Conservation (phyloP, 2,888 invertebrate species). For the Hermaeophaga mercurialis region DNA sequence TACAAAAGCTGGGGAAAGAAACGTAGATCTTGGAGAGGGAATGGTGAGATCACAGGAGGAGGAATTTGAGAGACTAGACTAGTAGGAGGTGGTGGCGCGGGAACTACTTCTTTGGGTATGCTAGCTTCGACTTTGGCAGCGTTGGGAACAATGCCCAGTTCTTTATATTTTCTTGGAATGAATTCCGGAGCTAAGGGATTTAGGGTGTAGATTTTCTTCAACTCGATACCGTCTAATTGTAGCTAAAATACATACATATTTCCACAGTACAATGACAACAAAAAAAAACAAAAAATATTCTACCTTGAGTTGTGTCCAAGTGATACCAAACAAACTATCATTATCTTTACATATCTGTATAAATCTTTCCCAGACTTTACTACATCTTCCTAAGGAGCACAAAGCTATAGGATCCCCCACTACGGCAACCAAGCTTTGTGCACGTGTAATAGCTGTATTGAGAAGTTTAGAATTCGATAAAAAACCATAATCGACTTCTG, state of each 20-base stretch:
- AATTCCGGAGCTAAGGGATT: slow-evolving; percentile 84
- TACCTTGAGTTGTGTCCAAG: slow-evolving; percentile 67
- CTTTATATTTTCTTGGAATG: slow-evolving; percentile 65
- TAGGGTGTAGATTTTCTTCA: slow-evolving; percentile 76
- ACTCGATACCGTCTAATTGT: slow-evolving; percentile 74
- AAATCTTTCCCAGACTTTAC: slow-evolving; percentile 81
- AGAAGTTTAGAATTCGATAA: slow-evolving; percentile 80
- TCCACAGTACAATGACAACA: too few relatives aligned
- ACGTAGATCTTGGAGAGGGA: slow-evolving; percentile 34
- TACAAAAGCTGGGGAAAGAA: slow-evolving; percentile 39
- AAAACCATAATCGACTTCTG: slow-evolving; percentile 78
- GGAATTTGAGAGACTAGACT: slow-evolving; percentile 30
- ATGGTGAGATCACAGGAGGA: slow-evolving; percentile 33
- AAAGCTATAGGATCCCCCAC: slow-evolving; percentile 85
- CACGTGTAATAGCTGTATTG: slow-evolving; percentile 82
- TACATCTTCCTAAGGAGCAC: slow-evolving; percentile 79
- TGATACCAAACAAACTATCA: slow-evolving; percentile 73
- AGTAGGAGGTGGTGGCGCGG: slow-evolving; percentile 28
- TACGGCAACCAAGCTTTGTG: slow-evolving; percentile 81
- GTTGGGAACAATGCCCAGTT: slow-evolving; percentile 42
- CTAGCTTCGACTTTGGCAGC: slow-evolving; percentile 23
- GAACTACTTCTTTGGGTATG: slow-evolving; percentile 28
- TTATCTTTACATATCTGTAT: slow-evolving; percentile 74
- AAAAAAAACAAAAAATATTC: neutral
- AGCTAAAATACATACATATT: slow-evolving; percentile 45